Percentiles rank a stretch among this genome's conserved stretches.
Evolutionary conservation across 92 coral and sea anemone genomes (phyloP).

Genomic region (Zoanthus solanderi): DNA sequence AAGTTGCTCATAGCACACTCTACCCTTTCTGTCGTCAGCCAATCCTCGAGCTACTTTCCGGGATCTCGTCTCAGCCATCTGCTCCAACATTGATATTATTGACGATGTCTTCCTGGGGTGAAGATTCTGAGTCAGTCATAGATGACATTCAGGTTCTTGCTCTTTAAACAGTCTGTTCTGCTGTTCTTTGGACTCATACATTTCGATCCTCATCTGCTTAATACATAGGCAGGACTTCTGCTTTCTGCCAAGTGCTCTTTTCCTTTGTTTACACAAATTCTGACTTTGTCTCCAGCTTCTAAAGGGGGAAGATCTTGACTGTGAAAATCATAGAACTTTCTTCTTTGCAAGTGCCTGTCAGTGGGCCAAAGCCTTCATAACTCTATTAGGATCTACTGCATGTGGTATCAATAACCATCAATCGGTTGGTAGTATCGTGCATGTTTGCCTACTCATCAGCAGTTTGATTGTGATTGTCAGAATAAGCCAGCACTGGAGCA

Average conservation of each 20-base stretch:
- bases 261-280: conserved; percentile 53
- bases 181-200: too few relatives aligned
- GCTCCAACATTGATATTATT: too few relatives aligned
- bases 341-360: conserved; percentile 46
- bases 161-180: too few relatives aligned
- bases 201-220: too few relatives aligned
- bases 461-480: conserved; percentile 45
- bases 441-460: conserved; percentile 51
- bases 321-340: conserved; percentile 15
- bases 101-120: too few relatives aligned
- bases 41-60: neutral
- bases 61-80: conserved; percentile 3
- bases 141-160: too few relatives aligned
- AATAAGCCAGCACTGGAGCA: conserved; percentile 43
- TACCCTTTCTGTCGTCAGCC: neutral
- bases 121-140: too few relatives aligned
- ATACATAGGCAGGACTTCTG: conserved; percentile 45
- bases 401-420: conserved; percentile 60
- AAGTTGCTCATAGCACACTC: conserved; percentile 10
- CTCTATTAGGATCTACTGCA: conserved; percentile 46
- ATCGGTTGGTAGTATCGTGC: conserved; percentile 48
- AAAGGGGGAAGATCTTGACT: conserved; percentile 58
- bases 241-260: conserved; percentile 41
- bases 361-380: conserved; percentile 39
- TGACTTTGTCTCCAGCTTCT: conserved; percentile 52